Percentiles rank a stretch among this genome's conserved stretches.
phyloP scores from a whole-genome alignment of 1,140 invertebrate species.

The Cepaea nemoralis region DNA sequence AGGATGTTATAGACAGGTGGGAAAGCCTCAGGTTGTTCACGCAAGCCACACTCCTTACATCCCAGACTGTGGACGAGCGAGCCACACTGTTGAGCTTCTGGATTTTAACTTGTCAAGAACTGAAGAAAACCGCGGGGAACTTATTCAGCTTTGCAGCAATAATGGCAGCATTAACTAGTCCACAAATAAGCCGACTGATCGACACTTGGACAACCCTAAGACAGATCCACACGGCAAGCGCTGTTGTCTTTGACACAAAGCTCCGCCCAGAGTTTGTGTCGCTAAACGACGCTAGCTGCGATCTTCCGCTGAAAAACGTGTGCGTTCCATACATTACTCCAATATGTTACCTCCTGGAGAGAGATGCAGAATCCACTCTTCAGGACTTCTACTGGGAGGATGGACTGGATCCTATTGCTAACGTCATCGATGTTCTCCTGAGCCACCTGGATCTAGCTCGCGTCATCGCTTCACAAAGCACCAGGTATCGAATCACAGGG shows the following conservation, averaged over 20 bases:
- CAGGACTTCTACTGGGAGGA: slow-evolving; percentile 76
- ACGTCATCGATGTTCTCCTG: slow-evolving; percentile 72
- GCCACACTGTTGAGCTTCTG: slow-evolving; percentile 90
- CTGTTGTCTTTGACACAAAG: slow-evolving; percentile 92
- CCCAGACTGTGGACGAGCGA: slow-evolving; percentile 80
- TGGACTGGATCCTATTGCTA: slow-evolving; percentile 76
- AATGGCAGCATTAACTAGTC: slow-evolving; percentile 88
- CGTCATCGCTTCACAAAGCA: slow-evolving; percentile 68
- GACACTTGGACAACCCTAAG: slow-evolving; percentile 86
- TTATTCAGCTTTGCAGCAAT: slow-evolving; percentile 90
- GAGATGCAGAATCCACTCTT: slow-evolving; percentile 42
- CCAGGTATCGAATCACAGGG: slow-evolving; percentile 77
- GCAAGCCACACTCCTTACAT: slow-evolving; percentile 88
- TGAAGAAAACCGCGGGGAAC: slow-evolving; percentile 91
- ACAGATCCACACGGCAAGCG: slow-evolving; percentile 87
- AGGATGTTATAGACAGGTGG: slow-evolving; percentile 88
- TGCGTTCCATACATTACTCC: slow-evolving; percentile 75
- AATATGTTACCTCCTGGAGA: slow-evolving; percentile 71
- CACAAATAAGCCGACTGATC: slow-evolving; percentile 78
- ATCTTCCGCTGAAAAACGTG: slow-evolving; percentile 83
- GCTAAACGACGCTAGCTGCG: slow-evolving; percentile 90
- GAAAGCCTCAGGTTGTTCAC: slow-evolving; percentile 89
- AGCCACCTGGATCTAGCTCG: slow-evolving; percentile 71
- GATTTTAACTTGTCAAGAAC: slow-evolving; percentile 91
- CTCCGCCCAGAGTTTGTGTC: slow-evolving; percentile 84